Percentiles rank a stretch among this genome's conserved stretches.
Evolutionary conservation across 2,113 vertebrate species (phyloP).

Genomic region (Tretioscincus oriximinensis): DNA sequence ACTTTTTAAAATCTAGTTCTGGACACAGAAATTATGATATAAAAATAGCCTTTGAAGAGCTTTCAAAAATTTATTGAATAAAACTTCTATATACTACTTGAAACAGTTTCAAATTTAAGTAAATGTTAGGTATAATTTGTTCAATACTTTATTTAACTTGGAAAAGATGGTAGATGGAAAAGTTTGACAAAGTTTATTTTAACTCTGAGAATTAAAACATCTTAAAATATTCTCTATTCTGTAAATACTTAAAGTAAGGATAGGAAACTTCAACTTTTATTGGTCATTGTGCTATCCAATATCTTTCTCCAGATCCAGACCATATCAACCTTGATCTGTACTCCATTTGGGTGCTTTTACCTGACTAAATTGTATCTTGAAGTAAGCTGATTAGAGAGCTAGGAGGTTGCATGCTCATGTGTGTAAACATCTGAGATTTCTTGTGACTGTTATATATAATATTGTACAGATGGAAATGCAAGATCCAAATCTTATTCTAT

Average conservation of each 20-base stretch:
- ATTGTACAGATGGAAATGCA: no score
- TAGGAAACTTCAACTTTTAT: not conserved
- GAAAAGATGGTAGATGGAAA: not conserved
- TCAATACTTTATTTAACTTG: not conserved
- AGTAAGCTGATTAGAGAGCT: no score
- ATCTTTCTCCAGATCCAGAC: no score
- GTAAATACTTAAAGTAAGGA: no score
- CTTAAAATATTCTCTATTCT: not conserved
- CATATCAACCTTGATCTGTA: no score
- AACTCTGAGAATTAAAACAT: not conserved
- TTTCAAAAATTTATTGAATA: not conserved
- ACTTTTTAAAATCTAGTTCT: not conserved
- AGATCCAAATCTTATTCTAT: no score
- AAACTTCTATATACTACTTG: not conserved
- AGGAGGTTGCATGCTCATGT: no score
- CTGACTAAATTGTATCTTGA: no score
- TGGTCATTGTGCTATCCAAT: no score
- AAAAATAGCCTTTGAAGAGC: not conserved
- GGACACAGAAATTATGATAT: not conserved
- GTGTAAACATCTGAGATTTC: no score
- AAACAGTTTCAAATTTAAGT: not conserved
- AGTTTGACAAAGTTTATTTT: not conserved
- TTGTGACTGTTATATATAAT: no score
- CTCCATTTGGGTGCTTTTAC: no score
- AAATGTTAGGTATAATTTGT: not conserved